Conservation (phyloP, 2,797 vertebrate genomes). For the Melopsittacus undulatus region DNA sequence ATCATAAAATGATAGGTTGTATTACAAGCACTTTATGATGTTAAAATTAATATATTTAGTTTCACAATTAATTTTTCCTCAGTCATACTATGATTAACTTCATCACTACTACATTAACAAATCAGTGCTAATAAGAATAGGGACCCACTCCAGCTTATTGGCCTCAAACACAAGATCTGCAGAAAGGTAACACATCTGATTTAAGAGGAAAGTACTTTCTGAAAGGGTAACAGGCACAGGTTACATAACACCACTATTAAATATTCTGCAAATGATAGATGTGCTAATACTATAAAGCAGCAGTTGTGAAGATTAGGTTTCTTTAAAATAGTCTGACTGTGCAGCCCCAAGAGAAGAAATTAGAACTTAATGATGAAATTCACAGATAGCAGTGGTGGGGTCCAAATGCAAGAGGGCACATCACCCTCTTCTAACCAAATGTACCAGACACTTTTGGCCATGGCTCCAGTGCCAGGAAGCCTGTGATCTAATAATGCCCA, state of each 20-base stretch:
- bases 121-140: background rate
- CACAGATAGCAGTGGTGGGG: too few species aligned
- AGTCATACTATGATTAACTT: background rate
- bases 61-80: background rate
- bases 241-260: background rate
- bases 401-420: background rate
- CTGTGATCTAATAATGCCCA: background rate
- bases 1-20: background rate
- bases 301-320: background rate
- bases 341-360: background rate
- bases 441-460: background rate
- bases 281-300: background rate
- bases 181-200: background rate
- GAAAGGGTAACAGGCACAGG: background rate
- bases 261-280: background rate
- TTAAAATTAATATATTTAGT: conserved; percentile 35
- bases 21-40: conserved; percentile 20
- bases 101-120: conserved; percentile 20
- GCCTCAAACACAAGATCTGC: background rate
- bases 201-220: background rate
- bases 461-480: background rate
- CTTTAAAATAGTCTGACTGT: background rate
- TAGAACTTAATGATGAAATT: background rate
- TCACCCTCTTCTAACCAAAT: background rate
- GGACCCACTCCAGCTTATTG: background rate